Evolutionary conservation across 35 echinoderm and acorn worm species (phyloP).

Genomic region (Patiria miniata): DNA sequence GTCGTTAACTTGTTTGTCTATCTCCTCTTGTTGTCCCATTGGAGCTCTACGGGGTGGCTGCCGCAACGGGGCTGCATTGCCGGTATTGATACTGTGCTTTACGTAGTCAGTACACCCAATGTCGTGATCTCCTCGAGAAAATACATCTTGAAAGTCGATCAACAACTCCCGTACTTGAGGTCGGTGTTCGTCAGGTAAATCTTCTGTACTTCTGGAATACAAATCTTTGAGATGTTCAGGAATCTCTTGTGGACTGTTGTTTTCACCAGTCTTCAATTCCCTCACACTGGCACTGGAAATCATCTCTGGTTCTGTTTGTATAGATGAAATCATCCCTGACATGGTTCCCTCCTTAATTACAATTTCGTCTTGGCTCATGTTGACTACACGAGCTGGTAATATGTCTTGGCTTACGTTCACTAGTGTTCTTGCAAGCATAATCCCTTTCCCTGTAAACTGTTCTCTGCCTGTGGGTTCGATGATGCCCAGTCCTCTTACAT

Average conservation of each 20-base stretch:
- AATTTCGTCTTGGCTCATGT: not conserved
- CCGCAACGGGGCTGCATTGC: not conserved
- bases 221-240: slow-evolving; percentile 22
- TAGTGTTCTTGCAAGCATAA: not conserved
- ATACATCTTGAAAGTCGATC: slow-evolving; percentile 31
- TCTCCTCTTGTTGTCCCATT: slow-evolving; percentile 19
- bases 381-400: not conserved
- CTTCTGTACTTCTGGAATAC: not conserved
- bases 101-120: slow-evolving; percentile 19
- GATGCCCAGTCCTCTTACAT: not conserved
- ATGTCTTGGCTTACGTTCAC: not conserved
- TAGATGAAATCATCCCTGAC: not conserved
- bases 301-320: not conserved
- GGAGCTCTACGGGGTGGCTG: not conserved
- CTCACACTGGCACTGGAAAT: not conserved
- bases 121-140: slow-evolving; percentile 13
- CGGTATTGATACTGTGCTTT: slow-evolving; percentile 19
- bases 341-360: not conserved
- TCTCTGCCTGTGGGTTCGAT: not conserved
- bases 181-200: not conserved
- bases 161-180: not conserved
- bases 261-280: not conserved
- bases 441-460: not conserved
- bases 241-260: not conserved
- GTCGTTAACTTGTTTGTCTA: slow-evolving; percentile 19